Evolutionary conservation across 2,797 vertebrate species (phyloP).

Genomic region (Cossypha dichroa): DNA sequence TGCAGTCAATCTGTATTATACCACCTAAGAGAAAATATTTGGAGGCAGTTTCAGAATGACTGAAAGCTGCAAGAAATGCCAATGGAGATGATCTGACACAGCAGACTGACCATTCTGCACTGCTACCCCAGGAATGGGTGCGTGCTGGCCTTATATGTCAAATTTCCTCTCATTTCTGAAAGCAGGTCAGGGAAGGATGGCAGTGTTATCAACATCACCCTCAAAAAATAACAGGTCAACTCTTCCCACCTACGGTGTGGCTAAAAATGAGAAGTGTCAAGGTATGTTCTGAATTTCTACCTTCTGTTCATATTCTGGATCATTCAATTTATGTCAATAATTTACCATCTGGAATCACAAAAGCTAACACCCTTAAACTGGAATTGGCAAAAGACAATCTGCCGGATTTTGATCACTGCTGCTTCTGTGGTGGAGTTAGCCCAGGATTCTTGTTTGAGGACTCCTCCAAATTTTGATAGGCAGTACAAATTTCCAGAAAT

Average conservation of each 20-base stretch:
- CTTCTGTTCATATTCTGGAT: background rate
- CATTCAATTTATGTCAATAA: background rate
- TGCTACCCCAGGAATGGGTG: background rate
- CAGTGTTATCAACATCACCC: background rate
- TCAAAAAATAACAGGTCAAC: background rate
- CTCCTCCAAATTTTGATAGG: background rate
- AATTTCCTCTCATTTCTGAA: background rate
- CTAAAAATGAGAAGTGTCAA: background rate
- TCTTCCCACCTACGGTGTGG: background rate
- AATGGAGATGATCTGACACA: fast-evolving
- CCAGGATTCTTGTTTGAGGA: background rate
- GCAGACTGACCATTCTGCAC: background rate
- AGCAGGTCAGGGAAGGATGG: background rate
- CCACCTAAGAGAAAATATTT: background rate
- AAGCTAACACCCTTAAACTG: background rate
- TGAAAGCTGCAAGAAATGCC: background rate
- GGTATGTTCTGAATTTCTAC: background rate
- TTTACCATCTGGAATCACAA: background rate
- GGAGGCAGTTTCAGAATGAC: background rate
- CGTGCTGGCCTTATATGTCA: fast-evolving
- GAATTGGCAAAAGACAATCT: background rate
- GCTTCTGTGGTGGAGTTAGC: background rate
- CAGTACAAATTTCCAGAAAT: background rate
- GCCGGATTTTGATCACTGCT: background rate
- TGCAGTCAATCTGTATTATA: background rate